A percentile compares a stretch with the other conserved stretches of the same genome.
Evolutionary conservation across 2,113 vertebrate genomes (phyloP).

Genomic region (Uria lomvia): DNA sequence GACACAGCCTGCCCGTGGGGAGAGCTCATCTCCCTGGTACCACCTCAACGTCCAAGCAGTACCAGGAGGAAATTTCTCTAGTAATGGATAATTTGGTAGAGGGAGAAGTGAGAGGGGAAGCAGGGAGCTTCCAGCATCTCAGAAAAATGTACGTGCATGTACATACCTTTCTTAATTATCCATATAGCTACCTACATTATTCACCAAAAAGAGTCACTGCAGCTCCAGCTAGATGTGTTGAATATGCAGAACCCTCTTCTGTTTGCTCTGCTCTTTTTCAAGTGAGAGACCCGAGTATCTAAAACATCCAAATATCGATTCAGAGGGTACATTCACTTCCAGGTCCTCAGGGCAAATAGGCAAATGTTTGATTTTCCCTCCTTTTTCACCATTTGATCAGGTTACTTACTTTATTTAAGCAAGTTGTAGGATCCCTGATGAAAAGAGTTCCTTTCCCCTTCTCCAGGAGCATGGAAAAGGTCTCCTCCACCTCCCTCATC

Average conservation of each 20-base stretch:
- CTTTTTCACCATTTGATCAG: not conserved
- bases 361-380: constrained; percentile 23
- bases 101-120: not conserved
- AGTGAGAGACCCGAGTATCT: not conserved
- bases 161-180: not conserved
- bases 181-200: not conserved
- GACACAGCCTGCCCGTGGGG: not conserved
- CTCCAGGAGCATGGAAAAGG: not conserved
- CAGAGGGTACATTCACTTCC: not conserved
- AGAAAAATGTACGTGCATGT: not conserved
- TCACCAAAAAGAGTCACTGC: not conserved
- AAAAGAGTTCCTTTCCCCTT: not conserved
- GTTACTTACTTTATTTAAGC: not conserved
- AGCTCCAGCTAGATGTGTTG: not conserved
- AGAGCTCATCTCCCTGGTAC: not conserved
- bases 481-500: not conserved
- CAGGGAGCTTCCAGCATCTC: not conserved
- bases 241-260: not conserved
- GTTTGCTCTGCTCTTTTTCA: constrained; percentile 12
- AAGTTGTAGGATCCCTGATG: not conserved
- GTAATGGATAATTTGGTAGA: not conserved
- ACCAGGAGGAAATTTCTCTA: not conserved
- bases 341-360: not conserved
- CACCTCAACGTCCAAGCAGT: not conserved
- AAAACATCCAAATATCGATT: not conserved